These are phyloP conservation scores for Casuarius casuarius DNA, from an alignment of 2,113 vertebrate genomes.

Conservation along the genomic window DNA sequence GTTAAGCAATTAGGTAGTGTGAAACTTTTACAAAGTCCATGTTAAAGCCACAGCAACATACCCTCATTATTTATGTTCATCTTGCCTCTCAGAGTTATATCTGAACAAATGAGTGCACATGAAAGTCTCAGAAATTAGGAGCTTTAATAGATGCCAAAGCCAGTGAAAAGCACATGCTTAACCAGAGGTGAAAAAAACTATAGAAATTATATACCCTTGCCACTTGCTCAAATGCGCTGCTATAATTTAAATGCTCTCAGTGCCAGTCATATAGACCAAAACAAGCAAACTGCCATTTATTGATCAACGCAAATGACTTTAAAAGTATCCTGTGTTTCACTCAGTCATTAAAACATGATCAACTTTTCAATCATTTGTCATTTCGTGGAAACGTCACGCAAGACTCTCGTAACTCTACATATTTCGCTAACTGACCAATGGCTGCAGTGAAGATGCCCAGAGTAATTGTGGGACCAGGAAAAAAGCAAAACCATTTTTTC, in stretches of 20 bases:
- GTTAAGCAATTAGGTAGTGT: neutral
- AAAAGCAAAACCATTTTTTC: neutral
- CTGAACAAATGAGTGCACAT: neutral
- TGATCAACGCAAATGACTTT: conserved; percentile 22
- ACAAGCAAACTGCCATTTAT: conserved; percentile 4
- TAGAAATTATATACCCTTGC: neutral
- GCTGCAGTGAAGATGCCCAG: accelerated
- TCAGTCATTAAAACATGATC: conserved; percentile 19
- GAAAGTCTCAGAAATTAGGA: neutral
- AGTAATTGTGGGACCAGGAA: neutral
- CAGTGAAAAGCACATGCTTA: neutral
- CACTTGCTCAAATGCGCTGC: neutral
- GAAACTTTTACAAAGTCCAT: neutral
- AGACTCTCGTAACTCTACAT: neutral
- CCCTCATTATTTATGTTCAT: neutral
- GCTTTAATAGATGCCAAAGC: neutral
- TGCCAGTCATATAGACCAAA: neutral
- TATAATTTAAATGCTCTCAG: neutral
- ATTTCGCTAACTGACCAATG: neutral
- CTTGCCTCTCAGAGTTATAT: neutral
- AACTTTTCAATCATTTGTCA: neutral
- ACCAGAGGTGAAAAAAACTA: neutral
- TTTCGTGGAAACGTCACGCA: neutral
- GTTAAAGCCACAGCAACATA: neutral
- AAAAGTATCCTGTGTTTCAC: neutral